Conservation (phyloP, 2,113 vertebrate species). For the Scatophagus argus region DNA sequence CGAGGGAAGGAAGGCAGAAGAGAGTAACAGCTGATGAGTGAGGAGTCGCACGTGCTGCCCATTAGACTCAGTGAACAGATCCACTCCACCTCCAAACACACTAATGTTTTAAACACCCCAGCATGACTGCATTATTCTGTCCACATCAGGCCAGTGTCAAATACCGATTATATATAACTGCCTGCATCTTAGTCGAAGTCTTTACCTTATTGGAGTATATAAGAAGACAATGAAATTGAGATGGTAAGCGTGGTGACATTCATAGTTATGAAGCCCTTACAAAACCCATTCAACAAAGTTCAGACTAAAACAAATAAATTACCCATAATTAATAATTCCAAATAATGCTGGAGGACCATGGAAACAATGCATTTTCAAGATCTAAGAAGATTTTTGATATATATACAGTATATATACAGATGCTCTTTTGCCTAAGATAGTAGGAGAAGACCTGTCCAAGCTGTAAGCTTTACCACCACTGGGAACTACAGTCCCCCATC, state of each 20-base stretch:
- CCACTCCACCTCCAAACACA: constrained; percentile 35
- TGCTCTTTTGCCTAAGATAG: background rate
- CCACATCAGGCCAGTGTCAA: constrained; percentile 16
- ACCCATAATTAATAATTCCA: no score
- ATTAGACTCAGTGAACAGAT: constrained; percentile 52
- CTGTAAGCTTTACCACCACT: background rate
- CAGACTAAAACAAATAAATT: background rate
- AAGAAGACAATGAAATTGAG: background rate
- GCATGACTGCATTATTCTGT: constrained; percentile 11
- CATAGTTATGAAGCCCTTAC: background rate
- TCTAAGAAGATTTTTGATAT: background rate
- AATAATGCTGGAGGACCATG: background rate
- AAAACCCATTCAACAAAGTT: no score
- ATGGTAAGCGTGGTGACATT: background rate
- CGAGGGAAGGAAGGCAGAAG: constrained; percentile 49
- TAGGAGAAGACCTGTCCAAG: constrained; percentile 1
- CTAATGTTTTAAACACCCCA: constrained; percentile 51
- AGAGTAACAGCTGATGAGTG: constrained; percentile 66
- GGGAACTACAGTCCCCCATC: no score
- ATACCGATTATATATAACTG: constrained; percentile 28
- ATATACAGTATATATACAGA: no score
- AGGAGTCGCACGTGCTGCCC: constrained; percentile 68
- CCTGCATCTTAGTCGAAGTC: background rate
- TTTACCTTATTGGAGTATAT: constrained; percentile 17
- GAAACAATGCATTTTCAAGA: background rate